These are phyloP conservation scores for Ceratoteleas bidentatus DNA, from an alignment of 1,140 invertebrate species.

Conservation along the genomic window DNA sequence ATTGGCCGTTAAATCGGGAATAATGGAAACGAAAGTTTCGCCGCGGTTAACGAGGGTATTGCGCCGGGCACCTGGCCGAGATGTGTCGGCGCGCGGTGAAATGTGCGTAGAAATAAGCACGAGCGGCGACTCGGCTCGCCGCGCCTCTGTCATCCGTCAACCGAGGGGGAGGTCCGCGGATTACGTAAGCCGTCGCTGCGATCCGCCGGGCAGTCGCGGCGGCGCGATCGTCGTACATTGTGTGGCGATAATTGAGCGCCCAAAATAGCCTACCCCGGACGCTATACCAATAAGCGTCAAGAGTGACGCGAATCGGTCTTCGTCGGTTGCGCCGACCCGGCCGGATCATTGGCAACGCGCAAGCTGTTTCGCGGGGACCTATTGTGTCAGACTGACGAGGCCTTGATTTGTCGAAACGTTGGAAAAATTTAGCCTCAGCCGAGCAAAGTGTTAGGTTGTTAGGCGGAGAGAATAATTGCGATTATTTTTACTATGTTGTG, in stretches of 20 bases:
- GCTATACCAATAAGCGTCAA: slow-evolving; percentile 66
- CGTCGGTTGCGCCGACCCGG: slow-evolving; percentile 36
- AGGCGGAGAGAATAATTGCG: too few relatives aligned
- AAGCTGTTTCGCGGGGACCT: too few relatives aligned
- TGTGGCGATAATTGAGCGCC: slow-evolving; percentile 72
- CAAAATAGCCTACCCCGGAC: slow-evolving; percentile 68
- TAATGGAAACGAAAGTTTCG: slow-evolving; percentile 46
- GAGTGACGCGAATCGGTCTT: slow-evolving; percentile 60
- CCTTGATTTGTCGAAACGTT: too few relatives aligned
- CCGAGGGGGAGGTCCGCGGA: slow-evolving; percentile 70
- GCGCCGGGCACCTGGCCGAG: slow-evolving; percentile 35
- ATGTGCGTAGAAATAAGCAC: slow-evolving; percentile 67
- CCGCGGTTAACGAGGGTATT: slow-evolving; percentile 35
- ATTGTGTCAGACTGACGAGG: too few relatives aligned
- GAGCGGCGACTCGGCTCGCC: slow-evolving; percentile 31
- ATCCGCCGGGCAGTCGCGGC: slow-evolving; percentile 49
- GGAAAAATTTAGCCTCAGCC: too few relatives aligned
- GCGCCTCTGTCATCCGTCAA: slow-evolving; percentile 74
- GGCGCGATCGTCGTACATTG: slow-evolving; percentile 70
- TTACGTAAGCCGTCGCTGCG: slow-evolving; percentile 69
- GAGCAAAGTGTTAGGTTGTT: too few relatives aligned
- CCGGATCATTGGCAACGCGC: slow-evolving; percentile 50
- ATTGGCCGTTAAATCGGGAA: slow-evolving; percentile 41
- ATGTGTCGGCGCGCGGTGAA: slow-evolving; percentile 35
- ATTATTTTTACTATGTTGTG: too few relatives aligned